Evolutionary conservation across 2,113 vertebrate genomes (phyloP).

Genomic region (Syrrhaptes paradoxus): DNA sequence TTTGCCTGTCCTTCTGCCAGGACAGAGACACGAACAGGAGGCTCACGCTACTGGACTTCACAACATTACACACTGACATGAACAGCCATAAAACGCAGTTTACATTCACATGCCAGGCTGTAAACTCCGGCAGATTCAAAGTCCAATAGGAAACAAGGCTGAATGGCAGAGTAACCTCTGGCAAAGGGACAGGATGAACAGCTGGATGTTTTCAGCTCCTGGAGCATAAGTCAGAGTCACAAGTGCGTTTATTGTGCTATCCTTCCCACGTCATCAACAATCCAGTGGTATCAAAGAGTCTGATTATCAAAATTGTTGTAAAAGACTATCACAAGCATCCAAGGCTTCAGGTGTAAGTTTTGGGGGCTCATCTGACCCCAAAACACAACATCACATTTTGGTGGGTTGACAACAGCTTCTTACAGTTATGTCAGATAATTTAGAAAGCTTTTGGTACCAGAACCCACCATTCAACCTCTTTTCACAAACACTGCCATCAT

Average conservation of each 20-base stretch:
- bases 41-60: neutral
- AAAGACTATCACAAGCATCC: neutral
- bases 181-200: constrained; percentile 8
- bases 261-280: neutral
- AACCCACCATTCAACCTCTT: neutral
- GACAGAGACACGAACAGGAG: neutral
- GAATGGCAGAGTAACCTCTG: constrained; percentile 21
- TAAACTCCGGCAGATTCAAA: neutral
- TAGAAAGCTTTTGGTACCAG: neutral
- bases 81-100: neutral
- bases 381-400: neutral
- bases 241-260: neutral
- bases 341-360: neutral
- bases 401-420: neutral
- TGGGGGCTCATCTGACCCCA: neutral
- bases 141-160: neutral
- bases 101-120: neutral
- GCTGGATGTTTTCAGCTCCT: neutral
- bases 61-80: neutral
- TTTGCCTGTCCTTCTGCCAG: neutral
- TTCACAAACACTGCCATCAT: neutral
- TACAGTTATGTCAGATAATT: neutral
- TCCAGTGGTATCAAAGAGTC: neutral
- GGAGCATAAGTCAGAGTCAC: neutral
- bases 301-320: neutral